A percentile compares a stretch with the other conserved stretches of the same genome.
phyloP scores from a whole-genome alignment of 2,888 invertebrate genomes.

The Acanthosepion lycidas region DNA sequence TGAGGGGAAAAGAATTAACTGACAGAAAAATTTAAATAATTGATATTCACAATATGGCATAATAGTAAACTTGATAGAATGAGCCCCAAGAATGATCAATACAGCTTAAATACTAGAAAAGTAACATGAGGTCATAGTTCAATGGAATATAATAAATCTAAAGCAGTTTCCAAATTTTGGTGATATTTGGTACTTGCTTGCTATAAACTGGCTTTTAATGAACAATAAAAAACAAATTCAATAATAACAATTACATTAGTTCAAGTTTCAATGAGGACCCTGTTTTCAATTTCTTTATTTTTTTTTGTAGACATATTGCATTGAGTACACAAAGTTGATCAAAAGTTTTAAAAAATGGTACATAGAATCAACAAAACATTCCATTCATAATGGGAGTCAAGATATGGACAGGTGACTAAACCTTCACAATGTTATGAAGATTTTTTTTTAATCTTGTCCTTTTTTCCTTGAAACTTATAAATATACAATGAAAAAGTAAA shows the following conservation, averaged over 20 bases:
- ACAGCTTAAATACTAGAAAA: neutral
- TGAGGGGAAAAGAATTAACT: neutral
- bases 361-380: neutral
- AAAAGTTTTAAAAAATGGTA: neutral
- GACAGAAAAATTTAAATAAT: too few species aligned
- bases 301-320: too few species aligned
- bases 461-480: too few species aligned
- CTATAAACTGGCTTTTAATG: neutral
- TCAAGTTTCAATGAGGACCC: too few species aligned
- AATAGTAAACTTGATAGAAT: neutral
- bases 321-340: too few species aligned
- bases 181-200: neutral
- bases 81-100: neutral
- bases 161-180: neutral
- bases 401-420: neutral
- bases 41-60: neutral
- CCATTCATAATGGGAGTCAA: neutral
- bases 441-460: too few species aligned
- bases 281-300: too few species aligned
- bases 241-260: neutral
- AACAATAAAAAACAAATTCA: neutral
- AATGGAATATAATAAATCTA: neutral
- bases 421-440: neutral
- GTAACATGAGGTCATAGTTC: neutral
- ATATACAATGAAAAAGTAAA: too few species aligned